A percentile compares a stretch with the other conserved stretches of the same genome.
These are phyloP conservation scores for Petrophora chlorosata DNA, from an alignment of 2,888 invertebrate species.

Conservation along the genomic window DNA sequence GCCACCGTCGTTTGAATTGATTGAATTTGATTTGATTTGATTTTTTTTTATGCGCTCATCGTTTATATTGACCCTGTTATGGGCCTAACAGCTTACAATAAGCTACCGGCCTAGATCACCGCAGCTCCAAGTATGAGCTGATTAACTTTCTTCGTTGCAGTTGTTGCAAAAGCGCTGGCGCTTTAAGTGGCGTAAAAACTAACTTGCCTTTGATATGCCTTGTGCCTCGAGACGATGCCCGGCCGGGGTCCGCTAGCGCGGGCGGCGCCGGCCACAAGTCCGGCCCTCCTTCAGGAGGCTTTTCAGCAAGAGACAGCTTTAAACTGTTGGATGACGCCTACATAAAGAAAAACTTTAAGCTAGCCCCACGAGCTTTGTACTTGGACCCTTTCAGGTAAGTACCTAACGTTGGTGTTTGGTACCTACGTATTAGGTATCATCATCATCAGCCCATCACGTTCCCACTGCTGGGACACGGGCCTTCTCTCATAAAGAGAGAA, in stretches of 20 bases:
- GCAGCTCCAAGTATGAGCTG: background rate
- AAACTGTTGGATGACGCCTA: conserved; percentile 65
- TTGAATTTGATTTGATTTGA: too few species aligned
- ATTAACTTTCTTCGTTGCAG: conserved; percentile 37
- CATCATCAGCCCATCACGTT: too few species aligned
- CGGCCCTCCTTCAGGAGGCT: too few species aligned
- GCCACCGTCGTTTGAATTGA: too few species aligned
- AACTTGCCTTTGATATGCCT: conserved; percentile 68
- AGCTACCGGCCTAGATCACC: background rate
- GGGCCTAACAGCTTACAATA: background rate
- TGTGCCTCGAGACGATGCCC: conserved; percentile 60
- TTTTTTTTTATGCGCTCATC: too few species aligned
- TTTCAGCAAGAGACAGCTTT: conserved; percentile 43
- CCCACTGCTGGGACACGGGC: too few species aligned
- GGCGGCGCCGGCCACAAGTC: too few species aligned
- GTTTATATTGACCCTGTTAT: too few species aligned
- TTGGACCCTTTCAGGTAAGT: conserved; percentile 65
- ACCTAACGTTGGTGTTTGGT: too few species aligned
- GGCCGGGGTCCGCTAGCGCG: conserved; percentile 15
- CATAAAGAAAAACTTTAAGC: conserved; percentile 67
- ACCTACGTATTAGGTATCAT: too few species aligned
- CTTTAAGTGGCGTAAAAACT: conserved; percentile 37
- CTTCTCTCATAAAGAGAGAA: too few species aligned
- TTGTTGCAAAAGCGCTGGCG: conserved; percentile 60
- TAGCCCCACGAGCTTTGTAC: conserved; percentile 65